Conservation (phyloP, 2,888 invertebrate genomes). For the Dicyrtomina minuta region DNA sequence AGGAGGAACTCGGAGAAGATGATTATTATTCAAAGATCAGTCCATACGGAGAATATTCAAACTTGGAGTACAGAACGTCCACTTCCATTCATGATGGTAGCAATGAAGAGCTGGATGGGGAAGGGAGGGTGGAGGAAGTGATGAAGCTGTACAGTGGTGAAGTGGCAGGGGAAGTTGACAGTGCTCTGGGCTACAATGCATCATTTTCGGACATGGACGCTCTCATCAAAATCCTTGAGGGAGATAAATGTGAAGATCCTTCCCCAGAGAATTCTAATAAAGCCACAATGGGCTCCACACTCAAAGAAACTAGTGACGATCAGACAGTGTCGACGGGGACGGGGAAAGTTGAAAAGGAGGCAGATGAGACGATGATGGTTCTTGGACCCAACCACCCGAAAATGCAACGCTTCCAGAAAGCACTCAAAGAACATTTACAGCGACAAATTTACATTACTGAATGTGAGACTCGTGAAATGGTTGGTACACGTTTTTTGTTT, state of each 20-base stretch:
- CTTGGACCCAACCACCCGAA: conserved; percentile 73
- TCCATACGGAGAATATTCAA: neutral
- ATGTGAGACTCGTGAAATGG: conserved; percentile 69
- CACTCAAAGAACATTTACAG: conserved; percentile 67
- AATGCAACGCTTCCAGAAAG: conserved; percentile 71
- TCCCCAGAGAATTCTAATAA: conserved; percentile 4
- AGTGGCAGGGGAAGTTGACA: conserved; percentile 3
- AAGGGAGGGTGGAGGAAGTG: neutral
- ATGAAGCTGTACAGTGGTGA: neutral
- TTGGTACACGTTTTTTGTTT: too few relatives aligned
- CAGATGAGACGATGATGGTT: conserved; percentile 58
- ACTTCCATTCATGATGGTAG: neutral
- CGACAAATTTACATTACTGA: conserved; percentile 67
- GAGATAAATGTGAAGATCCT: conserved; percentile 12
- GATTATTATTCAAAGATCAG: neutral
- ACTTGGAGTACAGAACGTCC: neutral
- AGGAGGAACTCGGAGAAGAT: neutral
- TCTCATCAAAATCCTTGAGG: conserved; percentile 21
- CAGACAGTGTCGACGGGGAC: neutral
- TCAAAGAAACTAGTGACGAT: conserved; percentile 7
- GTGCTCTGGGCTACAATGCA: neutral
- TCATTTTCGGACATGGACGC: conserved; percentile 25
- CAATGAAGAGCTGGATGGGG: conserved; percentile 8
- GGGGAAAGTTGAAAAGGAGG: neutral
- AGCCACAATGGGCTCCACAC: conserved; percentile 10